Evolutionary conservation across 37 sponge, comb jelly and placozoan genomes (phyloP).

Genomic region (Aphrocallistes beatrix): DNA sequence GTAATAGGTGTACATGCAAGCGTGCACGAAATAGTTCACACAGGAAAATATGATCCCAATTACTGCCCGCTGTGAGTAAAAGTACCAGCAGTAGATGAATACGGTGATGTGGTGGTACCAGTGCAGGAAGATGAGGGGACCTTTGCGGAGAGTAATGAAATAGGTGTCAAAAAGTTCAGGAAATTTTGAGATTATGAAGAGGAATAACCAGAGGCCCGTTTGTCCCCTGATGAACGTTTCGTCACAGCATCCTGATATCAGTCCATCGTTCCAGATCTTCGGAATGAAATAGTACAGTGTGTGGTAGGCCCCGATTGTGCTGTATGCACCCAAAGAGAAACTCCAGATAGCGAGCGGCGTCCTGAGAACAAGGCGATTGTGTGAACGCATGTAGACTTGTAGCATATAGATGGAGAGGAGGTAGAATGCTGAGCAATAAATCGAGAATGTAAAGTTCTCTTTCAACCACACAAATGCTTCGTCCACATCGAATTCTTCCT

Average conservation of each 20-base stretch:
- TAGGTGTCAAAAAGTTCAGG: slow-evolving; percentile 75
- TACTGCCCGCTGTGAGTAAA: slow-evolving; percentile 41
- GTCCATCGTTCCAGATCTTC: not conserved
- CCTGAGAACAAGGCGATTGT: not conserved
- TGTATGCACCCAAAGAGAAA: not conserved
- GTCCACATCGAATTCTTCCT: not conserved
- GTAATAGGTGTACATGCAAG: slow-evolving; percentile 89
- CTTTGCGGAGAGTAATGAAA: slow-evolving; percentile 74
- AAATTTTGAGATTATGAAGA: slow-evolving; percentile 72
- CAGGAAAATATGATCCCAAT: slow-evolving; percentile 39
- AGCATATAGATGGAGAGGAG: not conserved
- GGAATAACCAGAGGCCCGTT: slow-evolving; percentile 60
- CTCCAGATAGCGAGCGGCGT: not conserved
- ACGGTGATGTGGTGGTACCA: slow-evolving; percentile 89
- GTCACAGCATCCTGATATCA: not conserved
- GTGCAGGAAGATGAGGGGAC: slow-evolving; percentile 66
- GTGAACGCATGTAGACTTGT: not conserved
- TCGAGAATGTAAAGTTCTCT: not conserved
- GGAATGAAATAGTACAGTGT: not conserved
- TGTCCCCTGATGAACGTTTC: not conserved
- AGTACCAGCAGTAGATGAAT: slow-evolving; percentile 71
- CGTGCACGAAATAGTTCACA: slow-evolving; percentile 69
- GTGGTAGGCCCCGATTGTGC: not conserved
- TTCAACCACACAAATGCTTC: not conserved
- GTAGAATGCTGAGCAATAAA: not conserved